A percentile compares a stretch with the other conserved stretches of the same genome.
Evolutionary conservation across 2,797 vertebrate genomes (phyloP).

Genomic region (Spea hammondii): DNA sequence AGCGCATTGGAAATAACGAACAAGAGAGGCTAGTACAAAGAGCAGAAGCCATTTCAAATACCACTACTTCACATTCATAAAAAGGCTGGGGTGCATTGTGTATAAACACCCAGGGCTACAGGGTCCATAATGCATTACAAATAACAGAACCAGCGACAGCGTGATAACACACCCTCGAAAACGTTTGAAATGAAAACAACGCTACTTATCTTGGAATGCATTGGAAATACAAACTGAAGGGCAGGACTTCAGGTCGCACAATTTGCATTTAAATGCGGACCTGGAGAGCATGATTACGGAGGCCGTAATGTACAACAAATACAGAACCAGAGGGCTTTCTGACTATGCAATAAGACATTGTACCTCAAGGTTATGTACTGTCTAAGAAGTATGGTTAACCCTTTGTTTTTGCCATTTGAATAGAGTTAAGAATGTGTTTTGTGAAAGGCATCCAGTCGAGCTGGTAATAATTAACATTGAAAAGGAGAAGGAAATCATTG

Average conservation of each 20-base stretch:
- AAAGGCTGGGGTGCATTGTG: not conserved
- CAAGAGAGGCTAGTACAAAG: too few species aligned
- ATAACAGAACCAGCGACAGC: not conserved
- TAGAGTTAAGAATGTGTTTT: not conserved
- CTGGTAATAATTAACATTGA: slow-evolving; percentile 24
- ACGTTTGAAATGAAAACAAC: not conserved
- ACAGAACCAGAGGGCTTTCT: not conserved
- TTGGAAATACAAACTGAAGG: not conserved
- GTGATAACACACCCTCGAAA: not conserved
- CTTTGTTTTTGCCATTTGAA: not conserved
- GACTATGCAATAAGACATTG: not conserved
- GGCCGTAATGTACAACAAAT: not conserved
- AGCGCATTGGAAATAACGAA: too few species aligned
- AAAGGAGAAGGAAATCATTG: slow-evolving; percentile 1
- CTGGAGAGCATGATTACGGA: not conserved
- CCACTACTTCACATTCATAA: not conserved
- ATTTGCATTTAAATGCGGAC: not conserved
- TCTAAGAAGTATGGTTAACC: not conserved
- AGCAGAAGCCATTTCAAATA: not conserved
- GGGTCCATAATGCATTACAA: not conserved
- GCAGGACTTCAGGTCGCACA: not conserved
- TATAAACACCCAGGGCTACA: not conserved
- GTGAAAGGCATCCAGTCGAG: not conserved
- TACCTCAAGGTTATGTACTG: not conserved
- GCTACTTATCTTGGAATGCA: not conserved